Evolutionary conservation across 2,797 vertebrate species (phyloP).

Genomic region (Pseudocheirus occidentalis): DNA sequence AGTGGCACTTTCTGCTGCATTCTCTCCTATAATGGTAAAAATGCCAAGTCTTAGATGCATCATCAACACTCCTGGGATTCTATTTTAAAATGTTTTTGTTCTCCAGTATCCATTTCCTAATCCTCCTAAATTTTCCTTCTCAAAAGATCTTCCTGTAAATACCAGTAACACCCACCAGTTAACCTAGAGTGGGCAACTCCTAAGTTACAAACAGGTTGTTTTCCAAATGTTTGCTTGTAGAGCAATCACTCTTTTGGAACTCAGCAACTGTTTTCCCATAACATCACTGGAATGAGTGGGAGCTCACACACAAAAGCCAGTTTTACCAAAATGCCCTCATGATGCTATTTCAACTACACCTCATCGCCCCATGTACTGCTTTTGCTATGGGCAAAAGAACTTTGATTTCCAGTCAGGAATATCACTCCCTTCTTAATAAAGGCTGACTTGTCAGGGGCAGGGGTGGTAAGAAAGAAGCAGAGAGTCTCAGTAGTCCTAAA

Average conservation of each 20-base stretch:
- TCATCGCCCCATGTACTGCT: neutral
- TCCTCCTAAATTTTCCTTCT: slow-evolving; percentile 30
- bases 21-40: slow-evolving; percentile 32
- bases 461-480: neutral
- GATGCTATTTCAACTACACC: neutral
- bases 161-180: slow-evolving; percentile 43
- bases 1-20: neutral
- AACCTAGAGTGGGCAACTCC: slow-evolving; percentile 52
- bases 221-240: slow-evolving; percentile 29
- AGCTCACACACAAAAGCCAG: neutral
- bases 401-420: slow-evolving; percentile 1
- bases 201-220: neutral
- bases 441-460: neutral
- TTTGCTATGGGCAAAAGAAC: neutral
- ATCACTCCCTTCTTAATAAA: neutral
- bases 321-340: neutral
- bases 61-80: slow-evolving; percentile 24
- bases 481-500: neutral
- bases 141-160: slow-evolving; percentile 59
- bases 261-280: slow-evolving; percentile 6
- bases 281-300: neutral
- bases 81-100: slow-evolving; percentile 53
- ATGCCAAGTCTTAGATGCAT: slow-evolving; percentile 37
- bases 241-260: neutral
- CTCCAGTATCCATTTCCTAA: slow-evolving; percentile 69